Conservation (phyloP, 2,888 invertebrate genomes). For the Eurytoma californica region DNA sequence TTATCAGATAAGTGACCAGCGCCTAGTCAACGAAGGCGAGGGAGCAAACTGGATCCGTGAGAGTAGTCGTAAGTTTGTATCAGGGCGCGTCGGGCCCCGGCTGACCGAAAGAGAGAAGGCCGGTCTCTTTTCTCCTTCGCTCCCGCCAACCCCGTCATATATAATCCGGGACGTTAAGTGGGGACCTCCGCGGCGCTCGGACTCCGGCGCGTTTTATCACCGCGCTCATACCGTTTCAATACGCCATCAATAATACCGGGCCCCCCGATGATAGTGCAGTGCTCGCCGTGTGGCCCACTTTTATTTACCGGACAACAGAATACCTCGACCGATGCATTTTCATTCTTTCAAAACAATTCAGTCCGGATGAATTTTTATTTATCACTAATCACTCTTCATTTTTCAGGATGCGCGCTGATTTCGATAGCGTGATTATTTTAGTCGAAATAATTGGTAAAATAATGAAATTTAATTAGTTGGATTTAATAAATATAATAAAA, state of each 20-base stretch:
- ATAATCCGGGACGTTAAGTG: constrained; percentile 73
- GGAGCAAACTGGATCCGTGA: constrained; percentile 1
- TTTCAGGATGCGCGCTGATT: too few species aligned
- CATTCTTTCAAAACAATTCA: too few species aligned
- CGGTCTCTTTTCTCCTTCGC: constrained; percentile 1
- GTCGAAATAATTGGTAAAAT: too few species aligned
- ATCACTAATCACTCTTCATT: too few species aligned
- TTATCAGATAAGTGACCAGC: constrained; percentile 53
- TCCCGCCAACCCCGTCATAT: constrained; percentile 63
- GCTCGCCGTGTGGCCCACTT: neutral
- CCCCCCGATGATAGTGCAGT: constrained; percentile 62
- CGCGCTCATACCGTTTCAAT: constrained; percentile 74
- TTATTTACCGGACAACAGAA: neutral
- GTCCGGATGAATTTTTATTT: too few species aligned
- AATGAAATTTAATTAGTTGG: too few species aligned
- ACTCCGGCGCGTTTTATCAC: constrained; percentile 72
- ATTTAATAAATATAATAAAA: neutral
- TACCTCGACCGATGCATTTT: too few species aligned
- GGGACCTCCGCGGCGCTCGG: constrained; percentile 71
- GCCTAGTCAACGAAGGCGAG: constrained; percentile 26
- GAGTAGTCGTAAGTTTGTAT: constrained; percentile 20
- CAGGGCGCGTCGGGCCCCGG: constrained; percentile 25
- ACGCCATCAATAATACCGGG: constrained; percentile 73
- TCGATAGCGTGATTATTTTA: too few species aligned
- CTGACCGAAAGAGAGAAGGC: constrained; percentile 43